Evolutionary conservation across 2,113 vertebrate genomes (phyloP), one percentile per base, ranked within the genome.

Genomic region (Cebidichthys violaceus): DNA sequence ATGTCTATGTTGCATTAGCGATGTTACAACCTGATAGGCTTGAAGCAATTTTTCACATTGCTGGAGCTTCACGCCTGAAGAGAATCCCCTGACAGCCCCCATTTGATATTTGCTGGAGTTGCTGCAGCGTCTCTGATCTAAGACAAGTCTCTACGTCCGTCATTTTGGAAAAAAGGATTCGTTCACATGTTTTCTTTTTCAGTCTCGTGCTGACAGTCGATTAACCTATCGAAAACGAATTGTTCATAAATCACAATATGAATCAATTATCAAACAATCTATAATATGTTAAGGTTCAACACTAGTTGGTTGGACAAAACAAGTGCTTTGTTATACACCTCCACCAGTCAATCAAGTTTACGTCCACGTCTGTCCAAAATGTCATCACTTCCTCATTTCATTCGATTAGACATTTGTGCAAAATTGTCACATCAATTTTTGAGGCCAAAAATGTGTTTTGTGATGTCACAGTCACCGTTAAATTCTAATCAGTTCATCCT

Each of bases 21-120:
- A 74, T 65, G 83, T 73, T 79, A 83, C 65, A 86, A 75, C 52
- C 79, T 57, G 70, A 68, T 69, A 13, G 29, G 65, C 81, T 76
- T 22, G 2, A 70, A 73, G 86, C 55, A 64, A 88, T 87, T 92
- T 90, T 81, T 88, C 72, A 83, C 29, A 52, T 79, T 88, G 82
- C 50, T 71, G 79, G 62, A 86, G 77, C 71, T 45, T 85, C 79
- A 74, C 17, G 45, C 73, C 39, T 82, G 73, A 67, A 50, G 27
- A 74, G 72, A 68, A 60, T 18, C 54, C n/a, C 17, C 37, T 15
- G 85, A 81, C 88, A 84, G 78, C 68, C 31, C 27, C 33, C 57
- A 62, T 78, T 77, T 71, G 79, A 43, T 60, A 31, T 82, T 76
- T 69, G 27, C 57, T 4, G 22, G 31, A 43, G 50, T 84, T 52